Conservation (phyloP, 1,140 invertebrate genomes). For the Lutraria rhynchaena region DNA sequence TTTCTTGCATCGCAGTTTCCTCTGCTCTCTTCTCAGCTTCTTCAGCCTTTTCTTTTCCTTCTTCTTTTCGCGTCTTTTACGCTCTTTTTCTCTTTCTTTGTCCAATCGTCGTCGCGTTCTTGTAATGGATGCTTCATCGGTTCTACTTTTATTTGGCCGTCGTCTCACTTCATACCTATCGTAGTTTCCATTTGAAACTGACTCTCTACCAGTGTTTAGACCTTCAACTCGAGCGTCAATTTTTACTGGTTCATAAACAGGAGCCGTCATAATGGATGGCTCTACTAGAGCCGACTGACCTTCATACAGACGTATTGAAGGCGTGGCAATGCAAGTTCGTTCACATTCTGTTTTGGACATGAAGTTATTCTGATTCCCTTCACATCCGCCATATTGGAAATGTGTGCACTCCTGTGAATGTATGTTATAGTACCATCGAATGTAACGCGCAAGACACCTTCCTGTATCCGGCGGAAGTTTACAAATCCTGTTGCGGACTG, state of each 20-base stretch:
- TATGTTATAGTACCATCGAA: slow-evolving; percentile 85
- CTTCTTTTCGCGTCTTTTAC: slow-evolving; percentile 18
- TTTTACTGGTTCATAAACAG: slow-evolving; percentile 29
- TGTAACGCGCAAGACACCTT: slow-evolving; percentile 85
- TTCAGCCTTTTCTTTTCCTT: slow-evolving; percentile 23
- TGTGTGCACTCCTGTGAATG: slow-evolving; percentile 83
- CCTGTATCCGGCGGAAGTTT: slow-evolving; percentile 82
- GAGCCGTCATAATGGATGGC: slow-evolving; percentile 39
- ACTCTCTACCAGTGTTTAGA: slow-evolving; percentile 26
- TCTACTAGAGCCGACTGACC: slow-evolving; percentile 16
- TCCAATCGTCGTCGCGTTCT: slow-evolving; percentile 42
- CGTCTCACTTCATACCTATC: slow-evolving; percentile 21
- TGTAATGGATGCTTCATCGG: slow-evolving; percentile 8
- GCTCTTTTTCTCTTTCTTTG: slow-evolving; percentile 54
- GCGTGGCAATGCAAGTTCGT: slow-evolving; percentile 46
- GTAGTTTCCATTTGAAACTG: background rate
- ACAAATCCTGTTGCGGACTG: slow-evolving; percentile 64
- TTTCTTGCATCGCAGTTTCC: slow-evolving; percentile 29
- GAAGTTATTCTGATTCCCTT: slow-evolving; percentile 88
- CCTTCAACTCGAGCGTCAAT: slow-evolving; percentile 27
- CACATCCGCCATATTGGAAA: slow-evolving; percentile 87
- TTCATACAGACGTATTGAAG: slow-evolving; percentile 37
- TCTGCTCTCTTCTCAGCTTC: slow-evolving; percentile 14
- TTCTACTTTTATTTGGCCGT: slow-evolving; percentile 1
- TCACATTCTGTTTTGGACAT: slow-evolving; percentile 65